phyloP scores from a whole-genome alignment of 1,140 invertebrate genomes.

The Centruroides sculpturatus region DNA sequence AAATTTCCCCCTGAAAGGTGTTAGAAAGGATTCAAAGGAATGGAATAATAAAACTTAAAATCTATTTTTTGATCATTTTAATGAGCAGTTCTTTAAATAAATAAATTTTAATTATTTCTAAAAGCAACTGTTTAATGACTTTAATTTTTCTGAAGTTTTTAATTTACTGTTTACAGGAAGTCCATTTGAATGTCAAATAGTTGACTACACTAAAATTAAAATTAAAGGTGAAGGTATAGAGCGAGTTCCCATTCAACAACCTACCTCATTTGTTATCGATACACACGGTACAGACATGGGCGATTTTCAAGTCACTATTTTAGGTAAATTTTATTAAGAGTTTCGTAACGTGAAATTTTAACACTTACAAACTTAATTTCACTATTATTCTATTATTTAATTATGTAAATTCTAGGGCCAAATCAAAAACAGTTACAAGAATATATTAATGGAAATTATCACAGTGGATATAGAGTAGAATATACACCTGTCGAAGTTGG shows the following conservation, averaged over 20 bases:
- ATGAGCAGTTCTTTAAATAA: too few species aligned
- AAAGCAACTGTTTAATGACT: too few species aligned
- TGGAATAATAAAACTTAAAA: too few species aligned
- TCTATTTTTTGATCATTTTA: too few species aligned
- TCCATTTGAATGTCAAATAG: constrained; percentile 55
- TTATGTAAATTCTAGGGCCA: constrained; percentile 9
- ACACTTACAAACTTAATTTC: too few species aligned
- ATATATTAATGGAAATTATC: constrained; percentile 16
- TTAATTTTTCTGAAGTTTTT: too few species aligned
- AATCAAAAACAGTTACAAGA: constrained; percentile 17
- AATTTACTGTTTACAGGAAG: constrained; percentile 31
- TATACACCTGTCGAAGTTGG: constrained; percentile 82
- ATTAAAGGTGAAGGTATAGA: constrained; percentile 66
- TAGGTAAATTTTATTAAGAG: constrained; percentile 19
- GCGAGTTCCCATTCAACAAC: constrained; percentile 75
- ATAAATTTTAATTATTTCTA: too few species aligned
- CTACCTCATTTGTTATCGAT: constrained; percentile 72
- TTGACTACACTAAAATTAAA: constrained; percentile 55
- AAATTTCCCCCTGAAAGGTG: too few species aligned
- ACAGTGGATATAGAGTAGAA: constrained; percentile 41
- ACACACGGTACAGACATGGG: constrained; percentile 46
- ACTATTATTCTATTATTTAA: too few species aligned
- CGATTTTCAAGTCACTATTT: constrained; percentile 50
- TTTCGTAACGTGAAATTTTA: constrained; percentile 3
- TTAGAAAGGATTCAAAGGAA: too few species aligned